Evolutionary conservation across 2,797 vertebrate species (phyloP).

Genomic region (Hippopotamyrus pictus): DNA sequence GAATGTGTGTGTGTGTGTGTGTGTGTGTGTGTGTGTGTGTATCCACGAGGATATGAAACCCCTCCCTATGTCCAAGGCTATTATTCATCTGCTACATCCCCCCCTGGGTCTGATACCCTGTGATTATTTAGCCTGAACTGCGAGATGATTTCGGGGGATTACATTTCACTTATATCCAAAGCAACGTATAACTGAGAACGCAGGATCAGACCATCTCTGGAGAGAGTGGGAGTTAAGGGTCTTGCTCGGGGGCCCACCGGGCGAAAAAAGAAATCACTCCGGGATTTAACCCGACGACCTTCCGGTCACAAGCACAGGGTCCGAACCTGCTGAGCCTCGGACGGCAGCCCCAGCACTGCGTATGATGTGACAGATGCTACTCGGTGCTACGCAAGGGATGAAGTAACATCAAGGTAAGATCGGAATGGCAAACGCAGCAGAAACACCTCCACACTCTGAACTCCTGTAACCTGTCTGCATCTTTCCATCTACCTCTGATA

Average conservation of each 20-base stretch:
- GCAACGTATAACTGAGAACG: neutral
- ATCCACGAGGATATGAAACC: neutral
- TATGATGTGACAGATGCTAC: neutral
- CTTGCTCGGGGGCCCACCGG: neutral
- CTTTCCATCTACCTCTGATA: neutral
- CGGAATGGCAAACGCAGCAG: neutral
- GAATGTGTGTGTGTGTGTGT: neutral
- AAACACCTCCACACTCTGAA: neutral
- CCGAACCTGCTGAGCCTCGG: neutral
- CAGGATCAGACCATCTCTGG: neutral
- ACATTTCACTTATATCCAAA: neutral
- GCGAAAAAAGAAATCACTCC: neutral
- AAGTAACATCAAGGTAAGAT: neutral
- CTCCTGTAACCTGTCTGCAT: neutral
- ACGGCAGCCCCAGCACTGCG: neutral
- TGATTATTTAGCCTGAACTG: neutral
- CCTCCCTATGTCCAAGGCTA: neutral
- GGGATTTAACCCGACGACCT: neutral
- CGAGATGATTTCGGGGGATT: neutral
- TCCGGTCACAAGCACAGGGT: neutral
- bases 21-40: neutral
- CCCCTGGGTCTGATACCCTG: neutral
- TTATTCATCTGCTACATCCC: neutral
- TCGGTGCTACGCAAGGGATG: neutral
- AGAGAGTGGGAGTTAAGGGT: neutral